phyloP scores from a whole-genome alignment of 2,888 invertebrate genomes.

The Idaea dimidiata region DNA sequence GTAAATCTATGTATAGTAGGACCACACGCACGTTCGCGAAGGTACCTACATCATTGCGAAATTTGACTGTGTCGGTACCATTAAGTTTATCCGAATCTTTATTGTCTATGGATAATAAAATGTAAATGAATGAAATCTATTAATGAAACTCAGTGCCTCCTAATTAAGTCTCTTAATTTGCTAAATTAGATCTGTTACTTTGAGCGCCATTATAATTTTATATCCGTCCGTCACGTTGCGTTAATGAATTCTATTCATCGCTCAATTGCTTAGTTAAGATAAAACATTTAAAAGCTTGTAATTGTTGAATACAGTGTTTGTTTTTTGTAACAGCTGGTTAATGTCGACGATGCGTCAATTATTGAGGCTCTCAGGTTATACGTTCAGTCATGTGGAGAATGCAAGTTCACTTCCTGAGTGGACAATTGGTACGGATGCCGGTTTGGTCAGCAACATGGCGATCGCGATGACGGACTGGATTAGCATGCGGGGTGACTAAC shows the following conservation, averaged over 20 bases:
- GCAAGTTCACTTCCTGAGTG: constrained; percentile 70
- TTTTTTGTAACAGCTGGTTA: constrained; percentile 20
- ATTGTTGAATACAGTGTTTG: constrained; percentile 7
- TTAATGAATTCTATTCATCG: neutral
- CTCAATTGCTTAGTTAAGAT: neutral
- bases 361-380: constrained; percentile 51
- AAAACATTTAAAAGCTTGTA: constrained; percentile 2
- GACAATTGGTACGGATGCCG: constrained; percentile 66
- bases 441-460: constrained; percentile 40
- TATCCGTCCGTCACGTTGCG: neutral
- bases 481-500: constrained; percentile 42
- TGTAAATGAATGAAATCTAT: neutral
- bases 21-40: constrained; percentile 26
- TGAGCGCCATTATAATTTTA: neutral
- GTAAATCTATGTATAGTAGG: constrained; percentile 29
- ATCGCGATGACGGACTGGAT: constrained; percentile 40
- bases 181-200: neutral
- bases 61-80: neutral
- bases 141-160: neutral
- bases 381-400: constrained; percentile 61
- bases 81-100: neutral
- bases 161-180: neutral
- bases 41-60: neutral
- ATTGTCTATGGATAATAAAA: neutral
- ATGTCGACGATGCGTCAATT: constrained; percentile 41